A percentile compares a stretch with the other conserved stretches of the same genome.
These are phyloP conservation scores for Leucoptera coffeella DNA, from an alignment of 2,888 invertebrate genomes.

Conservation along the genomic window DNA sequence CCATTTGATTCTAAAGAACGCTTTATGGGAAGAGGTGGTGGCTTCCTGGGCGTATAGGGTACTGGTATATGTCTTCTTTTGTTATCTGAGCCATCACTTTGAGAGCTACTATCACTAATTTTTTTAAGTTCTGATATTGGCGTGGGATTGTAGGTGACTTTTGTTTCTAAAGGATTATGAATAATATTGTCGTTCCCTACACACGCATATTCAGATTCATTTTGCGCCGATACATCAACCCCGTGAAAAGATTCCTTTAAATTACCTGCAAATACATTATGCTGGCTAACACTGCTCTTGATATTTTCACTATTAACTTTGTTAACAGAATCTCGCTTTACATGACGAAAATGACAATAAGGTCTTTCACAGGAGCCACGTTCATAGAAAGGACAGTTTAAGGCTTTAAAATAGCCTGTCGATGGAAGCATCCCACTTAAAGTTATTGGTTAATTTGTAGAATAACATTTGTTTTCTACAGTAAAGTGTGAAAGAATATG, in stretches of 20 bases:
- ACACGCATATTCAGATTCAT: no score
- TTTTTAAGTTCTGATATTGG: slow-evolving; percentile 58
- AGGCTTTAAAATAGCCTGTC: slow-evolving; percentile 80
- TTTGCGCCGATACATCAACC: no score
- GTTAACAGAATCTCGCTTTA: slow-evolving; percentile 59
- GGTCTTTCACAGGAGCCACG: slow-evolving; percentile 77
- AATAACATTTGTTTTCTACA: no score
- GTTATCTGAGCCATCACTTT: slow-evolving; percentile 21
- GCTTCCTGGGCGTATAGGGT: slow-evolving; percentile 45
- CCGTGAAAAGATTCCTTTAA: no score
- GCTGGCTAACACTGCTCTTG: neutral
- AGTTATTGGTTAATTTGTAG: no score
- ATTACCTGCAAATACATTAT: no score
- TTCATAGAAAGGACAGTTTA: slow-evolving; percentile 81
- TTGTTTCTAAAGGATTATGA: slow-evolving; percentile 11
- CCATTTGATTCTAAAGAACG: slow-evolving; percentile 27
- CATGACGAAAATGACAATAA: slow-evolving; percentile 89
- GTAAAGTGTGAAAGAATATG: no score
- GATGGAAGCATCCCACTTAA: slow-evolving; percentile 72
- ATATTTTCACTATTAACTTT: slow-evolving; percentile 23
- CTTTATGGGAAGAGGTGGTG: slow-evolving; percentile 24
- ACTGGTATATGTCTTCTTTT: slow-evolving; percentile 42
- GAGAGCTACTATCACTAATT: slow-evolving; percentile 21
- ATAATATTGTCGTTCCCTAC: neutral
- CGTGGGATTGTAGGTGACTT: slow-evolving; percentile 57